Base-by-base conservation (phyloP, 2,888 invertebrate species). In the Protophormia terraenovae region DNA sequence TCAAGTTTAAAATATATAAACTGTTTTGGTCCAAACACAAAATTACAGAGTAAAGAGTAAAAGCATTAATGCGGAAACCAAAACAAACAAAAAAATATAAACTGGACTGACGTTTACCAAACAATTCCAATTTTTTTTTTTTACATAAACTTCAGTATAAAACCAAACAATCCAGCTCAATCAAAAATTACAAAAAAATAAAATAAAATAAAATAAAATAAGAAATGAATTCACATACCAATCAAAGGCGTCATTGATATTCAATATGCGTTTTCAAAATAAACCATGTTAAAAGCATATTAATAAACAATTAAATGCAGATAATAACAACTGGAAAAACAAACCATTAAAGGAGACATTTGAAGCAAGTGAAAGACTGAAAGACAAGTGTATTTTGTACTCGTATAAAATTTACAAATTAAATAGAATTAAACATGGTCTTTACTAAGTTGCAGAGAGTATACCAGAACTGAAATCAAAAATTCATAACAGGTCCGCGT, bases 271-370 rank as follows among this genome's bases (percentile, higher is more conserved):
- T 77, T 50, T 47, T 16, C 27, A 22, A 81, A 69, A 82, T 85
- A 75, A 78, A 77, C 77, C 84, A 75, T 82, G 81, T 78, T 82
- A 58, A 77, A 73, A 38, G 78, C 78, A 81, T 78, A 75, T 82
- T 81, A 85, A 81, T 78, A 85, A 82, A 78, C 77, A 81, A 82
- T 85, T 85, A 82, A 75, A 85, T 75, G 62, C 58, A 66, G 41
- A 60, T 60, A 84, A 75, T 45, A 84, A 80, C 66, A 80, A 84
- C 47, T 64, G 60, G 45, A 29, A 55, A 84, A 64, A 35, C 27
- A 47, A 72, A 35, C 24, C 60, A 81, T 82, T 73, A 71, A 78
- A 78, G 81, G 69, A 78, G 58, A 55, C 55, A 60, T 41, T 53
- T 62, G 5, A 38, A 41, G 19, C 19, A 27, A 29, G 16, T 62